These are phyloP conservation scores for Caranx melampygus DNA, from an alignment of 2,113 vertebrate genomes.

Conservation along the genomic window DNA sequence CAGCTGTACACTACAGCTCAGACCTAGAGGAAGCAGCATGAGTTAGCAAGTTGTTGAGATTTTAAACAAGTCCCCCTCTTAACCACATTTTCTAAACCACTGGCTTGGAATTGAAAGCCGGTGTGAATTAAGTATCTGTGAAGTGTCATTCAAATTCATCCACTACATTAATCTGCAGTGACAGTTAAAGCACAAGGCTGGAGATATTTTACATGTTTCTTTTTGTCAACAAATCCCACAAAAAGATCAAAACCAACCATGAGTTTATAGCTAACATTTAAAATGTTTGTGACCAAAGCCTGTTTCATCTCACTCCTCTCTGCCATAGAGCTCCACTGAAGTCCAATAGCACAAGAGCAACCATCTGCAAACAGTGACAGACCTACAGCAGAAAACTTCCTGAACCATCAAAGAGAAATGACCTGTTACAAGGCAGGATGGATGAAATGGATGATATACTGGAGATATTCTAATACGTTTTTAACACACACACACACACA, in stretches of 20 bases:
- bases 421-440: no score
- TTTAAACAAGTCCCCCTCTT: background rate
- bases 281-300: background rate
- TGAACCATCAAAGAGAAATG: background rate
- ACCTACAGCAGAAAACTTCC: background rate
- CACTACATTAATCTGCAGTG: background rate
- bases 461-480: background rate
- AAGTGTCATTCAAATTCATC: slow-evolving; percentile 15
- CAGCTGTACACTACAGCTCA: background rate
- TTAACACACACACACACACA: background rate
- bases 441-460: background rate
- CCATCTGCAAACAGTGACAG: background rate
- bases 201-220: background rate
- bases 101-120: background rate
- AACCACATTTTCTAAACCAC: background rate
- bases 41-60: background rate
- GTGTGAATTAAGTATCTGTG: background rate
- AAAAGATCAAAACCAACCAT: slow-evolving; percentile 10
- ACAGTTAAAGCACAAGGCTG: background rate
- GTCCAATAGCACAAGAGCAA: background rate
- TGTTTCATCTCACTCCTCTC: background rate
- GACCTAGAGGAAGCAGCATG: background rate
- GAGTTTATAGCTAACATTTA: background rate
- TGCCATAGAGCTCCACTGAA: background rate
- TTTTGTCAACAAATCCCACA: background rate